phyloP scores from a whole-genome alignment of 64 coral and sea anemone genomes.

The Platygyra sinensis region DNA sequence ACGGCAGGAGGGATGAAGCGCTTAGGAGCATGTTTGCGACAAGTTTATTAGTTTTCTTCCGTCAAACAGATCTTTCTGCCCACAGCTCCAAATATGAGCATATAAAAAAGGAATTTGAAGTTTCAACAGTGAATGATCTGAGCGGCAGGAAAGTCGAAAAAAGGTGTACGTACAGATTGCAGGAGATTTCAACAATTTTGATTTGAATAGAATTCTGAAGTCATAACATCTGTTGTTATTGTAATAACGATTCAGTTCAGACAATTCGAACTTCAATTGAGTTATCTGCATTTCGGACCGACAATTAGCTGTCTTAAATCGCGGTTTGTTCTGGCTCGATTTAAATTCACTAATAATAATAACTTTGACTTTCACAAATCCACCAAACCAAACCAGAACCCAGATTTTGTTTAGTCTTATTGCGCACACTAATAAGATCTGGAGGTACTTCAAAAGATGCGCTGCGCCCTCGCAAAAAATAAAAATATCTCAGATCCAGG shows the following conservation, averaged over 20 bases:
- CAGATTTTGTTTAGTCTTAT: neutral
- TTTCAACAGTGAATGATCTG: neutral
- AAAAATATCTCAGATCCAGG: no score
- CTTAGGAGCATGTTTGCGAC: neutral
- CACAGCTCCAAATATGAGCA: neutral
- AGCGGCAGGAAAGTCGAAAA: no score
- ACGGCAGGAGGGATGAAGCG: neutral
- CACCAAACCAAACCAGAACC: neutral
- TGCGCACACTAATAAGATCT: neutral
- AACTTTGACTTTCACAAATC: neutral
- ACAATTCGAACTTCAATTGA: neutral
- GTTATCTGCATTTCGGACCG: neutral
- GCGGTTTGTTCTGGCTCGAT: neutral
- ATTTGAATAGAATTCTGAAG: neutral
- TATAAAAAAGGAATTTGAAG: neutral
- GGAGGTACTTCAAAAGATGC: neutral
- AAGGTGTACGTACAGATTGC: neutral
- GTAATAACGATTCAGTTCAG: neutral
- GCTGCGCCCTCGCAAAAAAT: no score
- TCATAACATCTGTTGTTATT: neutral
- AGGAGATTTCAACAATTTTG: neutral
- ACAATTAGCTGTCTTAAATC: neutral
- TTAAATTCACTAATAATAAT: neutral
- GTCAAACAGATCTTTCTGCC: neutral
- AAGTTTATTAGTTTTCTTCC: neutral